phyloP scores from a whole-genome alignment of 2,888 invertebrate genomes.

The Embidobia sp. region DNA sequence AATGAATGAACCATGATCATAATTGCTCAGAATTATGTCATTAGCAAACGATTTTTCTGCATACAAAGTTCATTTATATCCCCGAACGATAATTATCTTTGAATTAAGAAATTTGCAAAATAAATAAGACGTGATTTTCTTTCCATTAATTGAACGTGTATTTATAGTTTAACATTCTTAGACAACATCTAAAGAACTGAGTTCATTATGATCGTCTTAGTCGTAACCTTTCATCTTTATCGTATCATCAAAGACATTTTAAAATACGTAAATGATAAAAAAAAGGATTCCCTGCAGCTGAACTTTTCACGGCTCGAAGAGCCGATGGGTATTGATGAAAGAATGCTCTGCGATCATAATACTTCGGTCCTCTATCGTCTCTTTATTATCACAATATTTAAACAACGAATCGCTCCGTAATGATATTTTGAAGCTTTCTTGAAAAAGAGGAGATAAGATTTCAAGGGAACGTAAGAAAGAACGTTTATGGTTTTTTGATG shows the following conservation, averaged over 20 bases:
- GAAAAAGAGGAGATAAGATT: slow-evolving; percentile 21
- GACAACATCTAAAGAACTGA: slow-evolving; percentile 14
- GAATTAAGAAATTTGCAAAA: slow-evolving; percentile 1
- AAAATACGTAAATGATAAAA: slow-evolving; percentile 41
- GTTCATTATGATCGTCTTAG: slow-evolving; percentile 23
- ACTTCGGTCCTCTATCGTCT: slow-evolving; percentile 13
- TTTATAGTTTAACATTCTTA: slow-evolving; percentile 29
- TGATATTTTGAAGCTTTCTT: slow-evolving; percentile 15
- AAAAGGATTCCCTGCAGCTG: not conserved
- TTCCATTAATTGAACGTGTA: slow-evolving; percentile 25
- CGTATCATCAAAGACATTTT: slow-evolving; percentile 39
- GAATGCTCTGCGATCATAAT: slow-evolving; percentile 30
- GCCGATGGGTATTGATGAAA: slow-evolving; percentile 32
- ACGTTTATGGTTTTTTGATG: slow-evolving; percentile 30
- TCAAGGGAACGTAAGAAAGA: slow-evolving; percentile 19
- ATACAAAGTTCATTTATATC: not conserved
- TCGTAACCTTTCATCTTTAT: slow-evolving; percentile 47
- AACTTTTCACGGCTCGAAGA: slow-evolving; percentile 35
- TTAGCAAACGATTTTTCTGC: too few relatives aligned
- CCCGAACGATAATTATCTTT: slow-evolving; percentile 5
- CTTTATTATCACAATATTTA: slow-evolving; percentile 43
- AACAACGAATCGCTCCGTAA: slow-evolving; percentile 36
- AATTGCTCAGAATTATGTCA: too few relatives aligned
- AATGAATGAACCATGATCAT: too few relatives aligned
- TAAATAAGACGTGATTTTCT: slow-evolving; percentile 19